Percentiles rank a stretch among this genome's conserved stretches.
Conservation (phyloP, 2,888 invertebrate genomes). For the Polietes domitor region DNA sequence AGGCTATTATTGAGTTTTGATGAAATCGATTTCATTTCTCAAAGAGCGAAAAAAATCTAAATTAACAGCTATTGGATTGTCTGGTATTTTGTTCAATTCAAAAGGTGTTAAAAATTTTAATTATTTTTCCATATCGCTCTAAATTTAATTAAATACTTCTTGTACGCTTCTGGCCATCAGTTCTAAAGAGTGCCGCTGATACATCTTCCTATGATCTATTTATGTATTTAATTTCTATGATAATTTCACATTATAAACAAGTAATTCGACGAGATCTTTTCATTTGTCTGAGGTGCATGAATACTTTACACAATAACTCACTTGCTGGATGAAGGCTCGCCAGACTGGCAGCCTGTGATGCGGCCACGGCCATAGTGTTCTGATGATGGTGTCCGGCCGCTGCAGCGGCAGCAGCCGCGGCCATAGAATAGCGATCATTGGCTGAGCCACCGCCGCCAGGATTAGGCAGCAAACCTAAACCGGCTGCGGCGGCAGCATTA, state of each 20-base stretch:
- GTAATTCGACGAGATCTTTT: background rate
- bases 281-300: background rate
- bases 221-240: background rate
- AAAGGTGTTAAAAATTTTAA: no score
- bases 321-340: slow-evolving; percentile 88
- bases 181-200: background rate
- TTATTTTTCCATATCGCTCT: no score
- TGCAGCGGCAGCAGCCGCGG: slow-evolving; percentile 80
- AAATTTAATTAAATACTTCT: no score
- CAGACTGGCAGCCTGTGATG: slow-evolving; percentile 91
- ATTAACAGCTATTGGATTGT: no score
- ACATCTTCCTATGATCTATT: background rate
- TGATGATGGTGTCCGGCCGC: slow-evolving; percentile 83
- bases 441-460: slow-evolving; percentile 80
- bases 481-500: slow-evolving; percentile 80
- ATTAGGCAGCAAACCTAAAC: slow-evolving; percentile 80
- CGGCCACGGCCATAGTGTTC: slow-evolving; percentile 90
- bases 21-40: no score
- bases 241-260: no score
- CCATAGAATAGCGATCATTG: slow-evolving; percentile 80
- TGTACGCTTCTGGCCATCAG: no score
- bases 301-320: slow-evolving; percentile 78
- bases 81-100: no score
- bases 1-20: no score
- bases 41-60: no score